Base-by-base conservation (phyloP, 2,113 vertebrate species). In the Zootoca vivipara region DNA sequence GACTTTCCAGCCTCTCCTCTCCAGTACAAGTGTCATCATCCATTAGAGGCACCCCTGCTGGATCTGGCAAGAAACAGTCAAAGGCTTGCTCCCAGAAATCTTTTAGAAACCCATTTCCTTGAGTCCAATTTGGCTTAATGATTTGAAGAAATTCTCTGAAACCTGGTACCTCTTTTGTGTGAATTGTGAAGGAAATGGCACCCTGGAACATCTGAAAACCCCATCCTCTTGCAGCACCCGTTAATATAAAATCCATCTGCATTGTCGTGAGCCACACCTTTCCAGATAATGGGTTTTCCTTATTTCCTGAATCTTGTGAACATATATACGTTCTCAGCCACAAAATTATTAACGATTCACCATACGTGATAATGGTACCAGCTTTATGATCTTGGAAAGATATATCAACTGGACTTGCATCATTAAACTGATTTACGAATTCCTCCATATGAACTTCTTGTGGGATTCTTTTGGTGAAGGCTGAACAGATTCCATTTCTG, bases 381-480 rank as follows among this genome's bases (percentile, higher is more conserved):
- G 33, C 33, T 30, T 74, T 75, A 9, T 3, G 0, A 30, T 18
- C 9, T 7, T 7, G 38, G 15, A 75, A 26, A 28, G 24, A 4
- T 7, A 24, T 0, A 64, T 62, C 26, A 4, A 22, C 1, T 2
- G 1, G 7, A 8, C n/a, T 30, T 6, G 24, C 18, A 38, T 4
- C 7, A 8, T 30, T 6, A 3, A 2, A n/a, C 3, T 7, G 1
- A 24, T 28, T 26, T 5, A 5, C 6, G 1, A 80, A 10, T 3
- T 75, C 16, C 28, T 16, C 2, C 7, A 85, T 6, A 85, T 8
- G 5, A 12, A 0, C 24, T 7, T 56, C n/a, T 15, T 8, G 9
- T 10, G 83, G 52, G 24, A 85, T 74, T 64, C 35, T 62, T 64
- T 2, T 15, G 3, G 16, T 38, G 24, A 85, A 85, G 15, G 52